phyloP scores from a whole-genome alignment of 2,797 vertebrate genomes.

The Pseudochromis fuscus region DNA sequence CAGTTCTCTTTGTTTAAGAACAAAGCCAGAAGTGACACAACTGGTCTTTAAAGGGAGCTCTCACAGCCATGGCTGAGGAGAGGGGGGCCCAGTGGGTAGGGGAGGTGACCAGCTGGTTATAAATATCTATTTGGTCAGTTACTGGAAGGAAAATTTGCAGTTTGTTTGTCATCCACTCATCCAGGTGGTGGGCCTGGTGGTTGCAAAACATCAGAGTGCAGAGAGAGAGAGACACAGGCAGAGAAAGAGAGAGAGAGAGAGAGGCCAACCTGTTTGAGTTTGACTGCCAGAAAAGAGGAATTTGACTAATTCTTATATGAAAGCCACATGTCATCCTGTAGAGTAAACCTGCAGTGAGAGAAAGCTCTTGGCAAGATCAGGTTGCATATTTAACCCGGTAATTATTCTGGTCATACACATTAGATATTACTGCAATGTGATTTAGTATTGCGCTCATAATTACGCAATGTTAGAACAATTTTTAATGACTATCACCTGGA shows the following conservation, averaged over 20 bases:
- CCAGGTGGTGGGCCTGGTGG: constrained; percentile 82
- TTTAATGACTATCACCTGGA: constrained; percentile 61
- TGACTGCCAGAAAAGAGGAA: constrained; percentile 73
- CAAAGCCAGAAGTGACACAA: constrained; percentile 88
- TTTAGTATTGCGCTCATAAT: constrained; percentile 49
- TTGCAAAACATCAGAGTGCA: constrained; percentile 80
- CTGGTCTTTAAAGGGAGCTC: constrained; percentile 86
- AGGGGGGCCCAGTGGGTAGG: constrained; percentile 60
- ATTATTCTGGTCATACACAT: constrained; percentile 58
- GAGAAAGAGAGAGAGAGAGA: constrained; percentile 28
- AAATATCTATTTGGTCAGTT: constrained; percentile 89
- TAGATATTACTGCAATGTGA: constrained; percentile 51
- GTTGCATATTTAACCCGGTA: constrained; percentile 59
- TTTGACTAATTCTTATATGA: constrained; percentile 79
- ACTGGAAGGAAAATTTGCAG: constrained; percentile 87
- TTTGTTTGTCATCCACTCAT: constrained; percentile 85
- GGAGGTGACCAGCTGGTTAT: constrained; percentile 87
- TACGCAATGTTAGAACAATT: constrained; percentile 35
- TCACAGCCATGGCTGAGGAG: constrained; percentile 72
- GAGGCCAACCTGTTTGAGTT: constrained; percentile 75
- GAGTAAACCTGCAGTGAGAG: constrained; percentile 61
- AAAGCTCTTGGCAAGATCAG: constrained; percentile 57
- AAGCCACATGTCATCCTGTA: constrained; percentile 75
- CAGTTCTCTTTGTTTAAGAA: constrained; percentile 88
- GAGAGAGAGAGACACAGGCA: constrained; percentile 33